Percentiles rank a stretch among this genome's conserved stretches.
Evolutionary conservation across 1,140 invertebrate genomes (phyloP).

Genomic region (Lasioglossum baleicum): DNA sequence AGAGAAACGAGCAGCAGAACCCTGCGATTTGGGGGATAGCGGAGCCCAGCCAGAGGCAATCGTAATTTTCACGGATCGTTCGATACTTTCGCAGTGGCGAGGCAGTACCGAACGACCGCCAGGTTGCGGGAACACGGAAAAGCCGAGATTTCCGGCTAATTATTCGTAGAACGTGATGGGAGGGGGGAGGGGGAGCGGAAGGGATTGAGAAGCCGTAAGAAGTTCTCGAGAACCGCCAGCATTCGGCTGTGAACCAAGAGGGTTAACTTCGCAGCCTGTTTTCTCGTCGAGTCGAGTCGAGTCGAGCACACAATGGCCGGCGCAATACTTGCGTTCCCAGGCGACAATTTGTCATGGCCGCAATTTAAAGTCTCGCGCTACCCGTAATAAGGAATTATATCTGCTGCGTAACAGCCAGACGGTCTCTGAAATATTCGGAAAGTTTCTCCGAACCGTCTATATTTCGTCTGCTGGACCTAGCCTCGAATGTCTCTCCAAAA

Average conservation of each 20-base stretch:
- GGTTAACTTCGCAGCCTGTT: slow-evolving; percentile 1
- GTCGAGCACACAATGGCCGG: background rate
- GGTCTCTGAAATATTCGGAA: background rate
- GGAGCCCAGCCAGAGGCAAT: too few relatives aligned
- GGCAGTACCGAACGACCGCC: too few relatives aligned
- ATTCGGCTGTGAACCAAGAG: background rate
- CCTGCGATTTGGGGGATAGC: too few relatives aligned
- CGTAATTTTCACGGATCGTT: too few relatives aligned
- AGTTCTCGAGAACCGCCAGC: background rate
- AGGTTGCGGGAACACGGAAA: background rate
- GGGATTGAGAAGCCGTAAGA: background rate
- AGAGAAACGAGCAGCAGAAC: too few relatives aligned
- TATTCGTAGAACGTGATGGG: background rate
- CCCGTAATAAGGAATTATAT: slow-evolving; percentile 1
- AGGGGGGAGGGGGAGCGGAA: background rate
- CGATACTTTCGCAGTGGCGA: too few relatives aligned
- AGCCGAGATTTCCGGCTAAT: background rate
- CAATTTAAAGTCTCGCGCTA: background rate
- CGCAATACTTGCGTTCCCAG: background rate
- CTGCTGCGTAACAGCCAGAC: background rate
- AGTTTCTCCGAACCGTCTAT: background rate
- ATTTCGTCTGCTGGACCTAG: background rate
- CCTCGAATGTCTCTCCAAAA: too few relatives aligned
- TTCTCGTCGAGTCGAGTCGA: background rate
- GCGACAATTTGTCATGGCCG: background rate